Conservation (phyloP, 2,113 vertebrate genomes). For the Lophochroa leadbeateri region DNA sequence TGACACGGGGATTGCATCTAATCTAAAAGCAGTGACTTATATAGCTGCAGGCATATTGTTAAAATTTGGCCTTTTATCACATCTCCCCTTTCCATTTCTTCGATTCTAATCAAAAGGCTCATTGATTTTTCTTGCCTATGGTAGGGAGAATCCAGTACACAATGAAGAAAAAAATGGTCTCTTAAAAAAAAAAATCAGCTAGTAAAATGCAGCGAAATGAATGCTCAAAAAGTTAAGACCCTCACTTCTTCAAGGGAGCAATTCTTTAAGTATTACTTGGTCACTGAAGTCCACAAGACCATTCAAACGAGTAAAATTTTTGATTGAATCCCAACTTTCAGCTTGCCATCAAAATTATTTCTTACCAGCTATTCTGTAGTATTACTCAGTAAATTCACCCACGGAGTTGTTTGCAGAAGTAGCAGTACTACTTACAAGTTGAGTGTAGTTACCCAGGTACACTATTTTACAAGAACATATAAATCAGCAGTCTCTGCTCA, state of each 20-base stretch:
- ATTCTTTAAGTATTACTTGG: neutral
- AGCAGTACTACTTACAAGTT: neutral
- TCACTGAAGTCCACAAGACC: neutral
- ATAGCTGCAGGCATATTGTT: neutral
- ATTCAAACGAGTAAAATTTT: neutral
- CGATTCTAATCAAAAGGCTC: constrained; percentile 27
- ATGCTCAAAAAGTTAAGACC: neutral
- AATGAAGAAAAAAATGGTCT: neutral
- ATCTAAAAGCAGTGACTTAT: constrained; percentile 47
- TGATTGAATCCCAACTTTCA: neutral
- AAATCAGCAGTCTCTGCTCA: neutral
- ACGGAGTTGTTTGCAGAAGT: neutral
- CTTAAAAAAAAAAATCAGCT: constrained; percentile 22
- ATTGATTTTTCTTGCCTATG: constrained; percentile 34
- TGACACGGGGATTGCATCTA: neutral
- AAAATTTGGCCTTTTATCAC: neutral
- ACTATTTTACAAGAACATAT: neutral
- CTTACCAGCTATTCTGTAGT: neutral
- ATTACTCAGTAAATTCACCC: neutral
- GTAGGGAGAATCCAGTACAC: neutral
- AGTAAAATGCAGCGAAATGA: neutral
- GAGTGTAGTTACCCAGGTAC: neutral
- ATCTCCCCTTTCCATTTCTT: neutral
- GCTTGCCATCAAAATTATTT: neutral
- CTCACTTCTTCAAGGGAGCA: neutral